Base-by-base conservation (phyloP, 64 coral and sea anemone species). In the Montipora sp. region DNA sequence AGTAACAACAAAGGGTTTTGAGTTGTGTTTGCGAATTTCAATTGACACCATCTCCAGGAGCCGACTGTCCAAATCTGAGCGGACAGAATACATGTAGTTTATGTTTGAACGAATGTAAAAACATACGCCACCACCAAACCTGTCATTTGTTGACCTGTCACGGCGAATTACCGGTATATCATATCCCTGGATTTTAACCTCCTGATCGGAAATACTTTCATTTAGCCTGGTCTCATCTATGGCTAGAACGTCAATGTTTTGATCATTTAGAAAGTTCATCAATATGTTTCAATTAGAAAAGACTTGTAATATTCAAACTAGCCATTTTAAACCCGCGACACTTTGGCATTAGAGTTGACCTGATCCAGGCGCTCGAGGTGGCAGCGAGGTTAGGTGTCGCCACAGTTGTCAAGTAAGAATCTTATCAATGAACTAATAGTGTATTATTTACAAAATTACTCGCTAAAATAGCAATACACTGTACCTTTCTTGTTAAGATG, bases 401-500 rank as follows among this genome's bases (percentile, higher is more conserved):
- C 8, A 48, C 44, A 22, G 77, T 22, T 80, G 77, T 80, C 47
- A 58, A 80, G 51, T 80, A 57, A 58, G 77, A 80, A 80, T 80
- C 49, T 3, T 80, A 22, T 80, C 77, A n/a, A n/a, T n/a, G n/a
- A n/a, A n/a, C n/a, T n/a, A n/a, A n/a, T n/a, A n/a, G n/a, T 48
- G 46, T 70, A 85, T 51, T 51, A 80, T 85, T 85, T 69, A 51
- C 68, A 60, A 85, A 85, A 73, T 85, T 73, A 85, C 60, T 69
- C 2, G 82, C 82, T 85, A 85, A 69, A 46, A 85, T 67, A 85
- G 82, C 82, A 85, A 73, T n/a, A n/a, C n/a, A n/a, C n/a, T n/a
- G n/a, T 85, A 85, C 82, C 82, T 73, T 85, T 83, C 43, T 85
- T 85, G 60, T 85, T 85, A 47, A 85, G 68, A n/a, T 85, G 82